A percentile compares a stretch with the other conserved stretches of the same genome.
Conservation (phyloP, 2,888 invertebrate genomes). For the Campopleginae sp. region DNA sequence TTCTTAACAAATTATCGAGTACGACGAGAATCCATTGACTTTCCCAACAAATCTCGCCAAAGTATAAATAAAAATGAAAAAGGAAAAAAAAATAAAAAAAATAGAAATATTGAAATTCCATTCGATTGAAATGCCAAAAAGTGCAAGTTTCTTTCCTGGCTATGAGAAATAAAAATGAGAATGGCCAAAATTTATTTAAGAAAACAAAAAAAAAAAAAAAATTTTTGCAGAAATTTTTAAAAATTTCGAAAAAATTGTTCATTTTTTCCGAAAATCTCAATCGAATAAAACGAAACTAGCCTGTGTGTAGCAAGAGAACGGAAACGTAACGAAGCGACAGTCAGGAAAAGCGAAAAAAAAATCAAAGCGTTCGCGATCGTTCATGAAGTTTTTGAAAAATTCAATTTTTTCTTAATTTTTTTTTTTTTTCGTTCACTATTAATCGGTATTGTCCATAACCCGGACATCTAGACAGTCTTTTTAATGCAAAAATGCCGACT, state of each 20-base stretch:
- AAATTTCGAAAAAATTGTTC: too few species aligned
- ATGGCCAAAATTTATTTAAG: too few species aligned
- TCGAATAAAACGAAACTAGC: not conserved
- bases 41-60: not conserved
- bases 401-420: not conserved
- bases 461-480: conserved; percentile 72
- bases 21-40: not conserved
- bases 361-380: conserved; percentile 30
- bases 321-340: conserved; percentile 10
- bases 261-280: too few species aligned
- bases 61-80: too few species aligned
- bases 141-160: too few species aligned
- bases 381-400: not conserved
- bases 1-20: not conserved
- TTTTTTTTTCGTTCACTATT: conserved; percentile 6
- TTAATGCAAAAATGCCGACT: conserved; percentile 66
- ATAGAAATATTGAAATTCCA: too few species aligned
- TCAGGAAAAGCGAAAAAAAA: not conserved
- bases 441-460: conserved; percentile 65
- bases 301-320: conserved; percentile 3
- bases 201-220: too few species aligned
- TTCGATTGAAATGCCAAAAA: too few species aligned
- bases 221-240: too few species aligned
- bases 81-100: too few species aligned
- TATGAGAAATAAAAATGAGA: too few species aligned